phyloP scores from a whole-genome alignment of 1,140 invertebrate genomes.

The Drosophila obscura region DNA sequence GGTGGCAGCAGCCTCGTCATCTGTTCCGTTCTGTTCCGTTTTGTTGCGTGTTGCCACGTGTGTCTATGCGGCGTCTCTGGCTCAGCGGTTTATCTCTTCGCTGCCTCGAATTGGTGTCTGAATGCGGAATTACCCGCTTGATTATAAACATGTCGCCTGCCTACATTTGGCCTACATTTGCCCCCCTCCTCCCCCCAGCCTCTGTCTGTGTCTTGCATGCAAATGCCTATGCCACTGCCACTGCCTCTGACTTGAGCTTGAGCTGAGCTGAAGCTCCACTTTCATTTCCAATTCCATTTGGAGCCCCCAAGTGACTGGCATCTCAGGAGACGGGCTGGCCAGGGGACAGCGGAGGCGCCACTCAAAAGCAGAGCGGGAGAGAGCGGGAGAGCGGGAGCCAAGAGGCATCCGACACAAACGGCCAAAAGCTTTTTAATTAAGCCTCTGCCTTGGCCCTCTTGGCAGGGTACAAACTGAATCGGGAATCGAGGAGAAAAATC shows the following conservation, averaged over 20 bases:
- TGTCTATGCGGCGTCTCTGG: slow-evolving; percentile 26
- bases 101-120: slow-evolving; percentile 29
- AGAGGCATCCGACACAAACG: slow-evolving; percentile 8
- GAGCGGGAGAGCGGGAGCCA: background rate
- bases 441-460: slow-evolving; percentile 45
- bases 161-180: slow-evolving; percentile 63
- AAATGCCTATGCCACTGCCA: slow-evolving; percentile 35
- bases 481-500: slow-evolving; percentile 60
- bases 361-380: background rate
- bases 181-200: background rate
- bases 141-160: slow-evolving; percentile 55
- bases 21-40: slow-evolving; percentile 24
- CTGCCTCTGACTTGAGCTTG: no score
- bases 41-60: slow-evolving; percentile 57
- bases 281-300: slow-evolving; percentile 8
- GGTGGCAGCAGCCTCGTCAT: slow-evolving; percentile 49
- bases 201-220: slow-evolving; percentile 33
- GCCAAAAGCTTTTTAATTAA: slow-evolving; percentile 78
- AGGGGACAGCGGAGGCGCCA: no score
- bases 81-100: background rate
- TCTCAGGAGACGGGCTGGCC: no score
- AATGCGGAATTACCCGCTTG: slow-evolving; percentile 73
- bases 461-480: slow-evolving; percentile 42
- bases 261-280: background rate
- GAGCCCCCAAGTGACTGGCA: no score